Evolutionary conservation across 2,888 invertebrate genomes (phyloP), one percentile per base, ranked within the genome.

Genomic region (Amphipyra tragopoginis): DNA sequence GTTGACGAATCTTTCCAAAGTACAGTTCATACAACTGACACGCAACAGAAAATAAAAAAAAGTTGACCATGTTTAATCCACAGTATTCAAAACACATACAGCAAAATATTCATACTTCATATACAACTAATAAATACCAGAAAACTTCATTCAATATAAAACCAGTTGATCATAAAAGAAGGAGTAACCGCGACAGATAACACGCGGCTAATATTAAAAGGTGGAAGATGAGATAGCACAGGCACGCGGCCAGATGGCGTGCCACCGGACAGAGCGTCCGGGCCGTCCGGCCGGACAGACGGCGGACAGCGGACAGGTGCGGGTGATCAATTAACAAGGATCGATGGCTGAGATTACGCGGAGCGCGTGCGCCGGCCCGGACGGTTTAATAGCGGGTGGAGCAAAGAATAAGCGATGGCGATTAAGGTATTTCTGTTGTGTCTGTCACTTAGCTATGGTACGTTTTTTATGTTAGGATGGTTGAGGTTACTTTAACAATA

Each of bases 301-400:
- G 71, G 60, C 68, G 58, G 72, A 67, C 63, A 61, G 72, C 63
- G 81, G 84, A 85, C 90, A 91, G 91, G 90, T 92, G 91, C 88
- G 80, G 84, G 87, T 87, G 90, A 92, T 92, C 92, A 91, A 92
- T 92, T 92, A 92, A 87, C 86, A 79, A 77, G 86, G 87, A 91
- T 89, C 90, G 91, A 92, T 90, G 82, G 86, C 80, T 71, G 80
- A 86, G 91, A 90, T 90, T 87, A 84, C 74, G 67, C 50, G 68
- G 64, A 78, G 89, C 90, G 90, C 90, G 92, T 88, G 88, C 88
- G 85, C 77, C 66, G 56, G 56, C 69, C 21, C 6, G 48, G 67
- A 48, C 64, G 61, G 59, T 75, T 61, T 63, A 51, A 59, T 60
- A 36, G 42, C 7, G 6, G 9, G 4, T 29, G 70, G 53, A 14